Percentiles rank a stretch among this genome's conserved stretches.
These are phyloP conservation scores for Oncorhynchus clarkii DNA, from an alignment of 2,113 vertebrate genomes.

Conservation along the genomic window DNA sequence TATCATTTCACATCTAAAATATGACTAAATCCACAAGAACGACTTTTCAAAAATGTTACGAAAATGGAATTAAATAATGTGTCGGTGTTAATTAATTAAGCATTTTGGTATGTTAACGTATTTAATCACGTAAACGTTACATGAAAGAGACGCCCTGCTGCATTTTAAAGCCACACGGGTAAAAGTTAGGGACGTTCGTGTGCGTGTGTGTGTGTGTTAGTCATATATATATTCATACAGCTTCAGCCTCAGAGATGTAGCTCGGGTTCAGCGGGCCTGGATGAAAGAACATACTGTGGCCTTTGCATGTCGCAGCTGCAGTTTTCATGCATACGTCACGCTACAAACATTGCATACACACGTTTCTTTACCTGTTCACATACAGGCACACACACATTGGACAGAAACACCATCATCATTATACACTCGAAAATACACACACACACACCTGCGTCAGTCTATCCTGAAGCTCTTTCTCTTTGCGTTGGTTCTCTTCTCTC, in stretches of 20 bases:
- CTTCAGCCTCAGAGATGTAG: background rate
- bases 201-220: too few relatives aligned
- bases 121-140: too few relatives aligned
- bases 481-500: conserved; percentile 32
- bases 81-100: too few relatives aligned
- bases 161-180: too few relatives aligned
- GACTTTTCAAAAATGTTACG: background rate
- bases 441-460: background rate
- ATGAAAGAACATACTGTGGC: background rate
- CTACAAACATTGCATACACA: background rate
- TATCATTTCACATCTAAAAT: too few relatives aligned
- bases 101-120: too few relatives aligned
- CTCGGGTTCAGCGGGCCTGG: background rate
- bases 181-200: too few relatives aligned
- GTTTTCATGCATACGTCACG: background rate
- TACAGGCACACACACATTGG: background rate
- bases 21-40: background rate
- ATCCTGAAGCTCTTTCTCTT: background rate
- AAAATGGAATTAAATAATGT: too few relatives aligned
- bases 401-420: too few relatives aligned
- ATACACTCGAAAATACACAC: background rate
- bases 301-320: background rate
- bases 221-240: background rate
- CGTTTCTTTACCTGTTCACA: background rate
- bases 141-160: too few relatives aligned